Conservation (phyloP, 2,113 vertebrate species). For the Tonatia bakeri region DNA sequence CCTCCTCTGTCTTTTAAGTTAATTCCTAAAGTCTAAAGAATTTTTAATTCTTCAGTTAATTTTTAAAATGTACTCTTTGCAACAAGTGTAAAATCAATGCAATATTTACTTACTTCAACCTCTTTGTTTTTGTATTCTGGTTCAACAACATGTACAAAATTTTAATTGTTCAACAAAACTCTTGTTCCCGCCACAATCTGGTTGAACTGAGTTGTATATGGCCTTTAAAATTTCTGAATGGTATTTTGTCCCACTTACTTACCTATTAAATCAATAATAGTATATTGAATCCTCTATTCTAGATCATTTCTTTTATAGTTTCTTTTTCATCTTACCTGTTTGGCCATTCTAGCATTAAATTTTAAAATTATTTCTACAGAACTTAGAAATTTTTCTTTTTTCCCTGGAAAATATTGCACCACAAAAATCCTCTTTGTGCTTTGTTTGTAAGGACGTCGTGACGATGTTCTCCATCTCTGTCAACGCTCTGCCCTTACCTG, state of each 20-base stretch:
- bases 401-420: background rate
- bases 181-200: background rate
- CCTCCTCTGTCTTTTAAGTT: background rate
- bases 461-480: background rate
- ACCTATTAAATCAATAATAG: slow-evolving; percentile 37
- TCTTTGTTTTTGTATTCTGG: background rate
- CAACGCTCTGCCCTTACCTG: background rate
- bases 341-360: background rate
- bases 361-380: slow-evolving; percentile 19
- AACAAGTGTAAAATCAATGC: background rate
- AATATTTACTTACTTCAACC: background rate
- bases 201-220: background rate
- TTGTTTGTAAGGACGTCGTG: background rate
- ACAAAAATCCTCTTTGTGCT: background rate
- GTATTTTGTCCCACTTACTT: slow-evolving; percentile 6
- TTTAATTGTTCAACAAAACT: background rate
- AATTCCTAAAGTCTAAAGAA: background rate
- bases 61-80: background rate
- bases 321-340: background rate
- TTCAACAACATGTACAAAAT: background rate
- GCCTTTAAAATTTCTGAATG: background rate
- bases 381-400: background rate
- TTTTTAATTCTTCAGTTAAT: background rate
- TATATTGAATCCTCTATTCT: background rate
- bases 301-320: background rate